Conservation (phyloP, 2,888 invertebrate genomes). For the Entomobrya multifasciata region DNA sequence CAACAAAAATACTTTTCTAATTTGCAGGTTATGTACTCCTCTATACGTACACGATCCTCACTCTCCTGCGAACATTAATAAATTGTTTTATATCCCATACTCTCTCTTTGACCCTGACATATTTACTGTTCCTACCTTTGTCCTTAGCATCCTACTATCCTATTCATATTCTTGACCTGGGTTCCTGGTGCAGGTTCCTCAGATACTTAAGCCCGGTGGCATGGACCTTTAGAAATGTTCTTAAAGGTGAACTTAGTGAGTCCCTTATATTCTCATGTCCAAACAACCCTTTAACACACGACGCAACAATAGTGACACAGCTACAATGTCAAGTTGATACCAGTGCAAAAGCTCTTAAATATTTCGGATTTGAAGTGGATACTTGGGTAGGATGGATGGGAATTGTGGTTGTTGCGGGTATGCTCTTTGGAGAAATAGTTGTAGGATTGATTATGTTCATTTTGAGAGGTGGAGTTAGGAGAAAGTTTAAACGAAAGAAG, state of each 20-base stretch:
- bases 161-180: conserved; percentile 87
- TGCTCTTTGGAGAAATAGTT: conserved; percentile 48
- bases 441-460: conserved; percentile 64
- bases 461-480: conserved; percentile 46
- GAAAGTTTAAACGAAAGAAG: conserved; percentile 27
- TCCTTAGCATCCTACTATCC: conserved; percentile 86
- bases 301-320: conserved; percentile 91
- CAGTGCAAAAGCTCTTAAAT: conserved; percentile 73
- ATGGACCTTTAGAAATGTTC: conserved; percentile 87
- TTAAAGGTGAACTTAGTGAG: conserved; percentile 85
- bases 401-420: conserved; percentile 50
- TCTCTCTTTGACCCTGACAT: conserved; percentile 84
- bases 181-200: conserved; percentile 86
- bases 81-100: conserved; percentile 86
- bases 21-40: conserved; percentile 81
- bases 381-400: conserved; percentile 59
- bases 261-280: conserved; percentile 80
- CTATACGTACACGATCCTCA: conserved; percentile 81
- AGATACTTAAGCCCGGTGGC: conserved; percentile 87
- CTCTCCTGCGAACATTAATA: conserved; percentile 84
- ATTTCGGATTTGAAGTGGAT: conserved; percentile 70
- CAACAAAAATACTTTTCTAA: conserved; percentile 45
- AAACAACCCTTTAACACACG: conserved; percentile 88
- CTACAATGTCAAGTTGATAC: conserved; percentile 76
- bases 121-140: conserved; percentile 85